These are phyloP conservation scores for Bucorvus abyssinicus DNA, from an alignment of 2,797 vertebrate genomes.

Conservation along the genomic window DNA sequence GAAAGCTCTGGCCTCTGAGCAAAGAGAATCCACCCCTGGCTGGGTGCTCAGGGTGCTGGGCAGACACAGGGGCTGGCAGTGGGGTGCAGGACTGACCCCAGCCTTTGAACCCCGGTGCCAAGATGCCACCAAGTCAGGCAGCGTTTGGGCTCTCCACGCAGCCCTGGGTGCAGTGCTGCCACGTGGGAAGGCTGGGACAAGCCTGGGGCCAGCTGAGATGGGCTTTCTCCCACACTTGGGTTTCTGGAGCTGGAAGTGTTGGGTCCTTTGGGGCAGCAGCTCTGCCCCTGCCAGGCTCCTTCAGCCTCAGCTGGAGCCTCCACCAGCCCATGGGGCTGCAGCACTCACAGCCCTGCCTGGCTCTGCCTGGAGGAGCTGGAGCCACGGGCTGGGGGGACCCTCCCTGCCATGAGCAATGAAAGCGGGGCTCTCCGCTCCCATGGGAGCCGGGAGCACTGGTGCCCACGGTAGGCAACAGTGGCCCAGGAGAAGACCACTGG, in stretches of 20 bases:
- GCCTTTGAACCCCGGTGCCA: background rate
- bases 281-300: background rate
- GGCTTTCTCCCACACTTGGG: background rate
- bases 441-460: fast-evolving
- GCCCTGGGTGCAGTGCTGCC: fast-evolving
- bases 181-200: background rate
- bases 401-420: background rate
- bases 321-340: fast-evolving
- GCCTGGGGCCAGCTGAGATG: background rate
- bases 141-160: background rate
- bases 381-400: background rate
- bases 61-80: background rate
- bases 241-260: background rate
- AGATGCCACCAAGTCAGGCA: background rate
- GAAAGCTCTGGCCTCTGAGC: background rate
- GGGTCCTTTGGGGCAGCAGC: background rate
- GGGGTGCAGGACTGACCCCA: background rate
- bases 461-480: background rate
- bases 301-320: background rate
- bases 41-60: background rate
- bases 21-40: background rate
- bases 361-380: background rate
- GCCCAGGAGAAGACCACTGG: background rate
- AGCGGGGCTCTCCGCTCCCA: fast-evolving
- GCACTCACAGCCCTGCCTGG: background rate